Evolutionary conservation across 2,113 vertebrate genomes (phyloP), one percentile per base, ranked within the genome.

Genomic region (Microcebus lehilahytsara): DNA sequence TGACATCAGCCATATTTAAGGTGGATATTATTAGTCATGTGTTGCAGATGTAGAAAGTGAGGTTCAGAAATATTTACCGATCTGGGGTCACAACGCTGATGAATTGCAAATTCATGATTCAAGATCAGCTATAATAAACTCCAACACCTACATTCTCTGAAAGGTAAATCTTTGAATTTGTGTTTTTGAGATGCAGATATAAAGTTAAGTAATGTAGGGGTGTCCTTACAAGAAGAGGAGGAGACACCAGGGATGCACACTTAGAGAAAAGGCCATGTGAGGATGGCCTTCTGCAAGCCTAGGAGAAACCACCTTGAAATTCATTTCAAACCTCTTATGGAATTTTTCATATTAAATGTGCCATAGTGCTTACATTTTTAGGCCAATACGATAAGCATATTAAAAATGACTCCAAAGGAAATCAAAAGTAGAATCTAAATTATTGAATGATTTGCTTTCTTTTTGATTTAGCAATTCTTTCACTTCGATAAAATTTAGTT

Each of bases 291-390:
- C 40, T 71, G 37, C 22, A 67, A 40, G 72, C 27, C 7, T 20
- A 71, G 37, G 8, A 56, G 25, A 58, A 72, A 56, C 30, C 6
- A 30, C 42, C 11, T 37, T 80, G 37, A 80, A n/a, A 23, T 23
- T 23, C 3, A 13, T 56, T 80, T n/a, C 5, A 79, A 75, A 23
- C 4, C 6, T 17, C 30, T 30, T 34, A 11, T 88, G 69, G 25
- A 10, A 71, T 78, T 89, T 95, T 96, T 85, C 4, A 85, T 93
- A 56, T 9, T 91, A 89, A 74, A 67, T 60, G 69, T 51, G 67
- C 12, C 46, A 79, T 13, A 5, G 12, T 71, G 6, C 69, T 81
- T 88, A 30, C 37, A 72, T 64, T 94, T 66, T 51, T 79, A 95
- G 23, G n/a, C 0, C 60, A 89, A 42, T 37, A 66, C 62, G 1